Conservation (phyloP, 2,113 vertebrate genomes). For the Oreocharis arfaki region DNA sequence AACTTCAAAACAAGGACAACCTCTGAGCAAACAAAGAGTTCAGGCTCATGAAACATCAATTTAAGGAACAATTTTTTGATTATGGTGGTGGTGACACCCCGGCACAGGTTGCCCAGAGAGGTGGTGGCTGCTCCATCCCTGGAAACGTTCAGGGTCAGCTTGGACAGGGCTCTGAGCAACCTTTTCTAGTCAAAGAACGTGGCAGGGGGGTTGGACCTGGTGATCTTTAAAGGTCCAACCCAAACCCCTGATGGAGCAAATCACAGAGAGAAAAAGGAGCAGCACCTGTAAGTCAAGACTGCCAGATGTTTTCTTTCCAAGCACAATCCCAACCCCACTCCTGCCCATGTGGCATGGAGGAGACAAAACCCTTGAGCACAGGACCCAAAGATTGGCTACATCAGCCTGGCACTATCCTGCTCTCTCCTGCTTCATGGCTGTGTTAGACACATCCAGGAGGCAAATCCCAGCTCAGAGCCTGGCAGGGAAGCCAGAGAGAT, state of each 20-base stretch:
- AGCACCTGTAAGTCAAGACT: background rate
- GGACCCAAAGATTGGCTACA: background rate
- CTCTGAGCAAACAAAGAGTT: background rate
- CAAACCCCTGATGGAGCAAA: background rate
- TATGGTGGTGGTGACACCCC: background rate
- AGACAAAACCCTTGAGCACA: background rate
- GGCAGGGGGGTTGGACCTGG: background rate
- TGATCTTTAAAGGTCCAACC: background rate
- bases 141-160: background rate
- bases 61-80: background rate
- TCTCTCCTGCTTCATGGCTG: background rate
- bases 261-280: background rate
- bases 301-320: background rate
- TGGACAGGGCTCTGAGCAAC: background rate
- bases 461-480: background rate
- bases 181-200: accelerated
- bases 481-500: background rate
- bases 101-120: background rate
- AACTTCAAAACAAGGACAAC: slow-evolving; percentile 9
- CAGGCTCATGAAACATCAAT: accelerated
- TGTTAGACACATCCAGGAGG: background rate
- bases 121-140: background rate
- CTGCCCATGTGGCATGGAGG: background rate
- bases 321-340: background rate
- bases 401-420: background rate